phyloP scores from a whole-genome alignment of 2,888 invertebrate species.

The Hirtodrosophila alboralis region DNA sequence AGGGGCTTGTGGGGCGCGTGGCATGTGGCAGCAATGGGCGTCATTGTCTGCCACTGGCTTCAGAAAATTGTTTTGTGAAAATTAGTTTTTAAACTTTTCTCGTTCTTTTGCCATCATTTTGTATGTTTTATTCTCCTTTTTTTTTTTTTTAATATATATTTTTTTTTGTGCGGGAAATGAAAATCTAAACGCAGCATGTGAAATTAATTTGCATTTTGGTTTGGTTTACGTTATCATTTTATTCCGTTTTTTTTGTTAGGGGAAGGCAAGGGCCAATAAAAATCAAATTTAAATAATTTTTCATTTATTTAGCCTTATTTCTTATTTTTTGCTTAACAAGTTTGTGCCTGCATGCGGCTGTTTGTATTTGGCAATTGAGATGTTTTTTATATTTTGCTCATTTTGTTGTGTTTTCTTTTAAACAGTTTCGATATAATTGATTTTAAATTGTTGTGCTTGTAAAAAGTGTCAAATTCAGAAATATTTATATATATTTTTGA shows the following conservation, averaged over 20 bases:
- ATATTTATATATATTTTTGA: conserved; percentile 4
- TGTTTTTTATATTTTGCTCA: conserved; percentile 17
- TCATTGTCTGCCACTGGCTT: conserved; percentile 49
- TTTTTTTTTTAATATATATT: conserved; percentile 23
- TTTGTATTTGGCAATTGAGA: conserved; percentile 28
- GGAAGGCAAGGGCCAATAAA: conserved; percentile 62
- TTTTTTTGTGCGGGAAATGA: conserved; percentile 36
- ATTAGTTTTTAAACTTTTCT: conserved; percentile 76
- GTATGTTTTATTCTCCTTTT: too few species aligned
- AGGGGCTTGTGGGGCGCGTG: conserved; percentile 1
- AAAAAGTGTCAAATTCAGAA: conserved; percentile 1
- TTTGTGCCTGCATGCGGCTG: conserved; percentile 4
- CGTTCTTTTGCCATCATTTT: conserved; percentile 22
- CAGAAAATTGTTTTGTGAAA: conserved; percentile 77
- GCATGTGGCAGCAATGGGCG: neutral
- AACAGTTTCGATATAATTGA: conserved; percentile 53
- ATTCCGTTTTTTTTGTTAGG: conserved; percentile 10
- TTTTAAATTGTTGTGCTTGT: conserved; percentile 46
- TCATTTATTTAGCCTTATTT: conserved; percentile 69
- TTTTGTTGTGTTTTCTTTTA: conserved; percentile 25
- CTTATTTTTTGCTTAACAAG: conserved; percentile 3
- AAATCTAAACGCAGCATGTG: conserved; percentile 64
- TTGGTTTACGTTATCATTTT: conserved; percentile 42
- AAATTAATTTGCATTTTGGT: conserved; percentile 77
- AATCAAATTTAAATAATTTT: conserved; percentile 77